A percentile compares a stretch with the other conserved stretches of the same genome.
Evolutionary conservation across 2,888 invertebrate genomes (phyloP).

Genomic region (Tetragnatha montana): DNA sequence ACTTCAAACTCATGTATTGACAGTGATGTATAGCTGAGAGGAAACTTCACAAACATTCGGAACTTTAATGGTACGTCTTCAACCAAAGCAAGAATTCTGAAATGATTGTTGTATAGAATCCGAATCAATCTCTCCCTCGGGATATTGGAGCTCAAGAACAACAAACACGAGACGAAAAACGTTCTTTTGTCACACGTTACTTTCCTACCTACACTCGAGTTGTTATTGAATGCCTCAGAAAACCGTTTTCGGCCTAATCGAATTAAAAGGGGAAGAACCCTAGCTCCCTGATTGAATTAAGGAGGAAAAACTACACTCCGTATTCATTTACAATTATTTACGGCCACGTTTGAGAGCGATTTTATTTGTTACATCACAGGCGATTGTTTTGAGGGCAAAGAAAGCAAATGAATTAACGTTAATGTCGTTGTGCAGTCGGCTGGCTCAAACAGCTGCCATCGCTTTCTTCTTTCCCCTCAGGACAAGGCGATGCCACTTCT

Average conservation of each 20-base stretch:
- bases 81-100: no score
- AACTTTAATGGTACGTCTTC: no score
- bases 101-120: no score
- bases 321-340: background rate
- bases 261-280: background rate
- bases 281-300: background rate
- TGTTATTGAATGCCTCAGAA: background rate
- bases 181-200: background rate
- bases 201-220: background rate
- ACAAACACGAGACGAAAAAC: background rate
- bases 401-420: background rate
- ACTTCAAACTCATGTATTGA: no score
- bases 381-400: background rate
- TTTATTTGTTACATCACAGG: background rate
- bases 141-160: no score
- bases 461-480: background rate
- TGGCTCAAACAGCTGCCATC: background rate
- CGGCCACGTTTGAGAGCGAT: background rate
- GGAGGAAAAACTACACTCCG: background rate
- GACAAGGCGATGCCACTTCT: background rate
- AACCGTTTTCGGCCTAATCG: background rate
- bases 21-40: no score
- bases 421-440: background rate
- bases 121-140: no score
- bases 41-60: no score